phyloP scores from a whole-genome alignment of 2,797 vertebrate species.

The Pantherophis alleghaniensis region DNA sequence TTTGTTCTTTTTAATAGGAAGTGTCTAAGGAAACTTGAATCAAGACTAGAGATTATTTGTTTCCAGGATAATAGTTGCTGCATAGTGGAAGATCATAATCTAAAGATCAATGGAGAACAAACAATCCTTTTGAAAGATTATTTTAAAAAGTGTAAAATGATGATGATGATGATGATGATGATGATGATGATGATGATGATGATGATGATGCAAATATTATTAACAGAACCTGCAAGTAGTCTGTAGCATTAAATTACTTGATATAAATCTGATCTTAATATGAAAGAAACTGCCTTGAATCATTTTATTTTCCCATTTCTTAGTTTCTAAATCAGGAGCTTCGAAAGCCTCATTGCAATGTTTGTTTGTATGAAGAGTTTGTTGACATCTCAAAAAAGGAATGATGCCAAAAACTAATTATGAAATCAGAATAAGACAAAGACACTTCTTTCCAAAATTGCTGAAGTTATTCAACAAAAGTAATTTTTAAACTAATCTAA shows the following conservation, averaged over 20 bases:
- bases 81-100: rapidly evolving
- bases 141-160: constrained; percentile 3
- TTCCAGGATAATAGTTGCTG: constrained; percentile 11
- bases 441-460: constrained; percentile 34
- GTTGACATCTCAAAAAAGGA: constrained; percentile 41
- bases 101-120: background rate
- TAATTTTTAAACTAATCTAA: background rate
- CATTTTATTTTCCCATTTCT: constrained; percentile 23
- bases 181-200: background rate
- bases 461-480: constrained; percentile 6
- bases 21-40: constrained; percentile 29
- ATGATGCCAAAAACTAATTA: constrained; percentile 30
- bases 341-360: constrained; percentile 39
- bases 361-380: constrained; percentile 35
- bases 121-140: background rate
- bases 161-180: background rate
- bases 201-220: constrained; percentile 1
- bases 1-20: constrained; percentile 6
- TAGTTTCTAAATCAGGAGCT: constrained; percentile 42
- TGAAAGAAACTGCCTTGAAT: background rate
- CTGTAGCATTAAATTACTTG: constrained; percentile 29
- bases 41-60: constrained; percentile 27
- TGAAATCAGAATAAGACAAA: constrained; percentile 35
- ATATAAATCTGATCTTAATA: constrained; percentile 35
- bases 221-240: constrained; percentile 30